These are phyloP conservation scores for Sardinella longiceps DNA, from an alignment of 2,797 vertebrate genomes.

Conservation along the genomic window DNA sequence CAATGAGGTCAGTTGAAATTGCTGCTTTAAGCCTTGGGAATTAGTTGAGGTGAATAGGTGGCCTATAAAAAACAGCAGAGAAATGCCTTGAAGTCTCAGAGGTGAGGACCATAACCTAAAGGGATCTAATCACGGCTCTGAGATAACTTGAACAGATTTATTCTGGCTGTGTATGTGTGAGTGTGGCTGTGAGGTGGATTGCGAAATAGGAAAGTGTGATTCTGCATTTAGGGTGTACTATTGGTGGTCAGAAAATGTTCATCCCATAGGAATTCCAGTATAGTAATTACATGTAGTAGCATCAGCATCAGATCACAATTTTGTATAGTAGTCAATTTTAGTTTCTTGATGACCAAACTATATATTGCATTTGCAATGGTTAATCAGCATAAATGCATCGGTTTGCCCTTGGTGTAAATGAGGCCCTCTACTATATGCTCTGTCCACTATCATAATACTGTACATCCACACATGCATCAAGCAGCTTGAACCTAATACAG, in stretches of 20 bases:
- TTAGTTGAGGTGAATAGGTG: background rate
- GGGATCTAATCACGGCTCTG: background rate
- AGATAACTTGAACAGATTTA: constrained; percentile 8
- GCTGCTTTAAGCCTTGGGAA: background rate
- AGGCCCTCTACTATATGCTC: background rate
- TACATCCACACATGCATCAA: background rate
- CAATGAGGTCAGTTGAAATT: constrained; percentile 2
- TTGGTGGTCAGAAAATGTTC: background rate
- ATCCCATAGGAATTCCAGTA: background rate
- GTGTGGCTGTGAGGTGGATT: background rate
- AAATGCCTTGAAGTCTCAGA: constrained; percentile 36
- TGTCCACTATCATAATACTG: background rate
- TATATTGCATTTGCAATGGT: background rate
- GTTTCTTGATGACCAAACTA: background rate
- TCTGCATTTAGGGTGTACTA: background rate
- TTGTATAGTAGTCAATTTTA: background rate
- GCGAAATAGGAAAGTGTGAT: background rate
- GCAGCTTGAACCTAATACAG: background rate
- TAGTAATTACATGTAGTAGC: background rate
- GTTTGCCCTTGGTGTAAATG: no score
- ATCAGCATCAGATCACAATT: background rate
- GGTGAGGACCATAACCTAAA: constrained; percentile 2
- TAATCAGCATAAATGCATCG: constrained; percentile 1
- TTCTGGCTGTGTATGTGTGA: background rate
- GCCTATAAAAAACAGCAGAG: constrained; percentile 23